Conservation (phyloP, 2,113 vertebrate genomes). For the Hypanus sabinus region DNA sequence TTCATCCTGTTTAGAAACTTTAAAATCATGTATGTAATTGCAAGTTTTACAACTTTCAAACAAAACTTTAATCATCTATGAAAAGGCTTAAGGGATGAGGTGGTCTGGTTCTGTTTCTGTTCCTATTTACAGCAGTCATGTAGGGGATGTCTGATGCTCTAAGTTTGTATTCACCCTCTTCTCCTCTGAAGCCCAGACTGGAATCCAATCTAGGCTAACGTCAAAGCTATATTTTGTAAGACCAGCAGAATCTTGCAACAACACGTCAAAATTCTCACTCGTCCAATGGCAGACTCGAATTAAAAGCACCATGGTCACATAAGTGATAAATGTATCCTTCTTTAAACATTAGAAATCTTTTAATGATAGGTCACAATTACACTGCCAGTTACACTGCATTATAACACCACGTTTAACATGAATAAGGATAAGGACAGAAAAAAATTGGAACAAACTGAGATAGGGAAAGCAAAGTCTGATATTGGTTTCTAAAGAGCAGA, state of each 20-base stretch:
- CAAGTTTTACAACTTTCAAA: neutral
- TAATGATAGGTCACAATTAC: neutral
- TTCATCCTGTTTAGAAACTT: neutral
- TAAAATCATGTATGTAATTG: neutral
- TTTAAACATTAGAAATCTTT: neutral
- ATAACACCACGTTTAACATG: neutral
- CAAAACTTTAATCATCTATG: neutral
- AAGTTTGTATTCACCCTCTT: neutral
- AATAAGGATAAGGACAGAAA: neutral
- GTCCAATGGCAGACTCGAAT: neutral
- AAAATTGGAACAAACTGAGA: neutral
- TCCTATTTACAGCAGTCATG: neutral
- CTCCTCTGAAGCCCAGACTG: neutral
- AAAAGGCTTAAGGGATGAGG: neutral
- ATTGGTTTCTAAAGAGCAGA: neutral
- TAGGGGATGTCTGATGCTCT: neutral
- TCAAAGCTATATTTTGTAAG: neutral
- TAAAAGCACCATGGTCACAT: neutral
- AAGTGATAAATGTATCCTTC: neutral
- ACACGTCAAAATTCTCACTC: neutral
- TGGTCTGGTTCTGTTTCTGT: neutral
- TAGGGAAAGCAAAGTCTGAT: neutral
- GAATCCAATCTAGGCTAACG: neutral
- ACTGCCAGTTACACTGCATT: neutral
- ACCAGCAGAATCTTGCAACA: neutral